Evolutionary conservation across 64 coral and sea anemone genomes (phyloP), one percentile per base, ranked within the genome.

Genomic region (Trachythela sp.): DNA sequence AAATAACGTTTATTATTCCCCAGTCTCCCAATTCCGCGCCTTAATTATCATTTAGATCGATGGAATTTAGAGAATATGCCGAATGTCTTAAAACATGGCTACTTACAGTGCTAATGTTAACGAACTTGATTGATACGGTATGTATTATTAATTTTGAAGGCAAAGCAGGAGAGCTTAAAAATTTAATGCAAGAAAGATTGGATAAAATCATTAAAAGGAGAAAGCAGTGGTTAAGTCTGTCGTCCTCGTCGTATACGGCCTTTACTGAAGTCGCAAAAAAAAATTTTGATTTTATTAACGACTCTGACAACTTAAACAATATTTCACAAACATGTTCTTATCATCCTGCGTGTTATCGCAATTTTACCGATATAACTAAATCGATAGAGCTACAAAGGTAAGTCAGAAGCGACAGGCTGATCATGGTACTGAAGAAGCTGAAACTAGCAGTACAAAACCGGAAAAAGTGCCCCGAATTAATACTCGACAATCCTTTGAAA

Each of bases 141-240:
- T 35, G 75, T 40, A 80, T 80, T 15, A 80, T 80, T 80, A 0
- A 80, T 80, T 80, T 80, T 36, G 75, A 80, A 36, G 75, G 34
- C 75, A 80, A 80, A 80, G 11, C 8, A 80, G 75, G 75, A 37
- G 75, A 80, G 37, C 75, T 80, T 80, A 80, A 35, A 80, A 80
- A 37, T 34, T 29, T 80, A 2, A 29, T 1, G 0, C 20, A 80
- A 40, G 75, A 29, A 1, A 34, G 27, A 35, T 80, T 80, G 32
- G 75, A 7, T 37, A 80, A 2, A 80, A 80, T 80, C 34, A 1
- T 80, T 80, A 29, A 80, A 18, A 20, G 75, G 75, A 80, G 75
- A 40, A 80, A 80, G 32, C 11, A 80, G 34, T 80, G 75, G 75
- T 80, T 36, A 80, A 80, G 20, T 80, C 37, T 80, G 31, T 80